Percentiles rank a stretch among this genome's conserved stretches.
These are phyloP conservation scores for Thera britannica DNA, from an alignment of 2,888 invertebrate species.

Conservation along the genomic window DNA sequence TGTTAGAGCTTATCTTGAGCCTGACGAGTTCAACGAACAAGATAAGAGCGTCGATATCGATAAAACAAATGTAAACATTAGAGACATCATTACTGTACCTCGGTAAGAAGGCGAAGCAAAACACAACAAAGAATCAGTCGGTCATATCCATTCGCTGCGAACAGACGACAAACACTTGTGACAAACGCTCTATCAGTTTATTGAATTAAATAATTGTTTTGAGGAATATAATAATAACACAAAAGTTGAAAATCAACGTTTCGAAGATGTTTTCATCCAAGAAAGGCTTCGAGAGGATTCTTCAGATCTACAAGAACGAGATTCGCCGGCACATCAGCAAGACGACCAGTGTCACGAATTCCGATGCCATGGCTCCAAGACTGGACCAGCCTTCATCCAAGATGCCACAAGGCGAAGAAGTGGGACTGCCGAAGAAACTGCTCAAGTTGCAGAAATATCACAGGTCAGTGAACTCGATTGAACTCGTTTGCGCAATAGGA, in stretches of 20 bases:
- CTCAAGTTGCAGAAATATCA: constrained; percentile 84
- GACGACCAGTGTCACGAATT: constrained; percentile 85
- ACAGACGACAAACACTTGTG: constrained; percentile 53
- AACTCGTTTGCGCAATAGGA: constrained; percentile 67
- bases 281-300: constrained; percentile 70
- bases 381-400: constrained; percentile 70
- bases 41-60: constrained; percentile 66
- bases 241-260: constrained; percentile 20
- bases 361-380: constrained; percentile 83
- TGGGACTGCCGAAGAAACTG: constrained; percentile 73
- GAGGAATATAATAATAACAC: constrained; percentile 30
- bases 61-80: constrained; percentile 75
- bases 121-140: constrained; percentile 83
- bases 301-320: constrained; percentile 75
- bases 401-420: constrained; percentile 67
- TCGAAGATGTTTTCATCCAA: constrained; percentile 72
- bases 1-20: constrained; percentile 26
- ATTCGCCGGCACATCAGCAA: constrained; percentile 84
- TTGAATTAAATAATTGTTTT: constrained; percentile 47
- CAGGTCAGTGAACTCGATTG: constrained; percentile 81
- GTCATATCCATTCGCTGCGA: constrained; percentile 61
- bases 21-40: constrained; percentile 33
- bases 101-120: constrained; percentile 71
- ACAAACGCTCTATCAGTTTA: constrained; percentile 39
- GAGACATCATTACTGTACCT: constrained; percentile 59